Evolutionary conservation across 2,888 invertebrate genomes (phyloP).

Genomic region (Balanococcus diminutus): DNA sequence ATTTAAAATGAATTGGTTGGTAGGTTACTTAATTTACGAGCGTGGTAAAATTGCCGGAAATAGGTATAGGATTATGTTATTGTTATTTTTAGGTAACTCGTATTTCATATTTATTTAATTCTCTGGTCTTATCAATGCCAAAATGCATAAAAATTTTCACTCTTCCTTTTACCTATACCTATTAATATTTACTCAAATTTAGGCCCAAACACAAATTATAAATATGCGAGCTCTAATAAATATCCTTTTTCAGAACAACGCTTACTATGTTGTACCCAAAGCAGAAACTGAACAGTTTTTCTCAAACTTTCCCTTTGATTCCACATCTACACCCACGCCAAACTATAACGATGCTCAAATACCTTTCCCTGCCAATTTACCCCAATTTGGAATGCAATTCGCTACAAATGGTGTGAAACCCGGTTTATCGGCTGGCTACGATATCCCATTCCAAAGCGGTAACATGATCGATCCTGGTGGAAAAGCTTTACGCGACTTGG

Average conservation of each 20-base stretch:
- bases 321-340: background rate
- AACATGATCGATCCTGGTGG: background rate
- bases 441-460: background rate
- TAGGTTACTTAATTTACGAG: too few relatives aligned
- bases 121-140: background rate
- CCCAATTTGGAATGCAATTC: background rate
- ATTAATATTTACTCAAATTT: background rate
- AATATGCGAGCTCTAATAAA: background rate
- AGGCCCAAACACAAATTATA: background rate
- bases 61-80: too few relatives aligned
- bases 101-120: too few relatives aligned
- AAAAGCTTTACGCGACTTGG: background rate
- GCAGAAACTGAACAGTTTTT: background rate
- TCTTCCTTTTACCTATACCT: background rate
- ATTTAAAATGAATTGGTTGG: too few relatives aligned
- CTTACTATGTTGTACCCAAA: slow-evolving; percentile 3
- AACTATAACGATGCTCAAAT: background rate
- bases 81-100: too few relatives aligned
- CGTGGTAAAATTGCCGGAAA: background rate
- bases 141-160: background rate
- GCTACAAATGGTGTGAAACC: background rate
- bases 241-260: slow-evolving; percentile 14
- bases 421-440: background rate
- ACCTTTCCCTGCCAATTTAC: background rate
- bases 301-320: background rate